A percentile compares a stretch with the other conserved stretches of the same genome.
Conservation (phyloP, 2,113 vertebrate genomes). For the Leucopsar rothschildi region DNA sequence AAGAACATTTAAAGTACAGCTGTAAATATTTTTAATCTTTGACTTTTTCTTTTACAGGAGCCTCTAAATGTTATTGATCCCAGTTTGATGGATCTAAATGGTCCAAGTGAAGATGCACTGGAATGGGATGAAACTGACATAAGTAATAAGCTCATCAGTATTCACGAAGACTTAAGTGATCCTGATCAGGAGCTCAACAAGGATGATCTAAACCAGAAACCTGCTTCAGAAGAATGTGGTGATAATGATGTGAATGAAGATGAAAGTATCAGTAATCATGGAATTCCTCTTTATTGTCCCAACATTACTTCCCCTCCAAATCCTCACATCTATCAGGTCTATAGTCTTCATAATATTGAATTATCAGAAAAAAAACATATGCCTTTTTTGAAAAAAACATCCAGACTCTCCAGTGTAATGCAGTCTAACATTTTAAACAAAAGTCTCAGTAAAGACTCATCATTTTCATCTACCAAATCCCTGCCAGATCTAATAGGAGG, state of each 20-base stretch:
- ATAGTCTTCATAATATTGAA: slow-evolving; percentile 85
- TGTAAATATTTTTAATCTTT: slow-evolving; percentile 29
- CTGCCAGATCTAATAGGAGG: slow-evolving; percentile 86
- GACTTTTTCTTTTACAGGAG: slow-evolving; percentile 70
- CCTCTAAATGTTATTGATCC: slow-evolving; percentile 85
- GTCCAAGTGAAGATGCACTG: slow-evolving; percentile 84
- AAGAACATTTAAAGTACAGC: neutral
- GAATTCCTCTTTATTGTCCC: slow-evolving; percentile 43
- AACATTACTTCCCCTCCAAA: slow-evolving; percentile 56
- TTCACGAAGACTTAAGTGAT: slow-evolving; percentile 74
- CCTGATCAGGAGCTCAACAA: slow-evolving; percentile 69
- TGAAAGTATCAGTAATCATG: neutral
- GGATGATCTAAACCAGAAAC: slow-evolving; percentile 40
- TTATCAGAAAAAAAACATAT: slow-evolving; percentile 75
- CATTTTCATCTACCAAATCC: slow-evolving; percentile 90
- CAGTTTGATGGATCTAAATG: slow-evolving; percentile 84
- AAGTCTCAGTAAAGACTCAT: slow-evolving; percentile 88
- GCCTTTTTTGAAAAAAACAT: slow-evolving; percentile 66
- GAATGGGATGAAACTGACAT: slow-evolving; percentile 99
- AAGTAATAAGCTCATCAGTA: slow-evolving; percentile 81
- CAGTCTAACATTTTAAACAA: slow-evolving; percentile 77
- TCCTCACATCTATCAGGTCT: slow-evolving; percentile 86
- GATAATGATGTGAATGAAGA: slow-evolving; percentile 51
- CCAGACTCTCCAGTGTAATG: slow-evolving; percentile 56
- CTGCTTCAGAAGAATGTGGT: slow-evolving; percentile 29